Evolutionary conservation across 2,888 invertebrate species (phyloP).

Genomic region (Lypha dubia): DNA sequence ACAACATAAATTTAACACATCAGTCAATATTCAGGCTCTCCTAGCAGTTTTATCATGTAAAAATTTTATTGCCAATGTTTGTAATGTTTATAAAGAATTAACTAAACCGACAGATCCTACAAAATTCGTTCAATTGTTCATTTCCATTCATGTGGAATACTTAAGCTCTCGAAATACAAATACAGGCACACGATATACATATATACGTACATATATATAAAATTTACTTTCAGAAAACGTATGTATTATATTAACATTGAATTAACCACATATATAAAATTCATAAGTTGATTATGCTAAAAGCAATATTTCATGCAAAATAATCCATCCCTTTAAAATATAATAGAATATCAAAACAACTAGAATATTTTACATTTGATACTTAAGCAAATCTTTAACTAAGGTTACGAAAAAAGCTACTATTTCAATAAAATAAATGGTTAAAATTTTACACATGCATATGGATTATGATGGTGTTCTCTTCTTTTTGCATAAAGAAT

Average conservation of each 20-base stretch:
- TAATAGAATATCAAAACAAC: background rate
- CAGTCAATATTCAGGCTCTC: too few species aligned
- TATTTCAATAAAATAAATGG: constrained; percentile 26
- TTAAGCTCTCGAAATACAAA: too few species aligned
- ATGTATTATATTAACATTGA: background rate
- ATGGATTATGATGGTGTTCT: background rate
- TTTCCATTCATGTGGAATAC: too few species aligned
- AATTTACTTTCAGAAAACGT: background rate
- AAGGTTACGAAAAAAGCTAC: background rate
- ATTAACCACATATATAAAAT: background rate
- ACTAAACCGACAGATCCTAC: too few species aligned
- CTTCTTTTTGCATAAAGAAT: background rate
- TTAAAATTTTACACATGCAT: constrained; percentile 17
- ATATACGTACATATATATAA: background rate
- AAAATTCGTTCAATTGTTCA: too few species aligned
- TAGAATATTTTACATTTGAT: background rate
- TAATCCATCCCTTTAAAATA: background rate
- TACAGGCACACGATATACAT: too few species aligned
- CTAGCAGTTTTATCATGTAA: too few species aligned
- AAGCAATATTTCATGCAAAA: constrained; percentile 6
- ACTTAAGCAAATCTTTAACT: background rate
- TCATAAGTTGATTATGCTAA: background rate
- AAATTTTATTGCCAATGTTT: too few species aligned
- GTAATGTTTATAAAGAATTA: too few species aligned
- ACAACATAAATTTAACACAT: too few species aligned